Conservation (phyloP, 2,888 invertebrate genomes). For the Leptura quadrifasciata region DNA sequence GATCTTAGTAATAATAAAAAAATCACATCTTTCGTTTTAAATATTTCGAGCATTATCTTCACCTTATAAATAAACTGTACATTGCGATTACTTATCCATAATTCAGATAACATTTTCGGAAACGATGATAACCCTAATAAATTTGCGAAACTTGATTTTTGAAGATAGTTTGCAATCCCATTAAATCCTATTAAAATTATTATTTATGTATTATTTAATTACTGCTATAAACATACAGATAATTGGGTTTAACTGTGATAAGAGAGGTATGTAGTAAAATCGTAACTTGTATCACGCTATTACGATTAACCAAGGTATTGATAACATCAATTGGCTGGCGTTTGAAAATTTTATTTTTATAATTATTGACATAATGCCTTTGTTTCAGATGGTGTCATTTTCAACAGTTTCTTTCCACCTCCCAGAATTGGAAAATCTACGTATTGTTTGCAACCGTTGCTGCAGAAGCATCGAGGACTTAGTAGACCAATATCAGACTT, state of each 20-base stretch:
- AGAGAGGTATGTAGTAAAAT: background rate
- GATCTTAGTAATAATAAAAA: too few relatives aligned
- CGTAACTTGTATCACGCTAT: too few relatives aligned
- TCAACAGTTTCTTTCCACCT: too few relatives aligned
- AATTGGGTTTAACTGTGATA: background rate
- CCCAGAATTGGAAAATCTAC: too few relatives aligned
- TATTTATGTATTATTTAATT: slow-evolving; percentile 7
- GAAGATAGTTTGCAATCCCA: background rate
- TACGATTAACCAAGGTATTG: too few relatives aligned
- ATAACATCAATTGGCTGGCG: too few relatives aligned
- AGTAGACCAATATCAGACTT: too few relatives aligned
- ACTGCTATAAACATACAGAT: background rate
- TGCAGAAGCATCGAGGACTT: too few relatives aligned
- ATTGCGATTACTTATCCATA: background rate
- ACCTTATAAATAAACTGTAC: background rate
- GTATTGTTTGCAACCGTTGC: too few relatives aligned
- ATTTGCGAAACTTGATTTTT: background rate
- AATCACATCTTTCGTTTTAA: background rate
- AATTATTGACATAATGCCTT: too few relatives aligned
- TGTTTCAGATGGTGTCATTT: too few relatives aligned
- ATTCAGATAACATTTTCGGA: background rate
- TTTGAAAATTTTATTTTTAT: too few relatives aligned
- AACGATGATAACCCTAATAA: background rate
- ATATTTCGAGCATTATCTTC: background rate
- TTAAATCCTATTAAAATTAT: background rate